Evolutionary conservation across 2,888 invertebrate species (phyloP), one percentile per base, ranked within the genome.

Genomic region (Cryptocephalus primarius): DNA sequence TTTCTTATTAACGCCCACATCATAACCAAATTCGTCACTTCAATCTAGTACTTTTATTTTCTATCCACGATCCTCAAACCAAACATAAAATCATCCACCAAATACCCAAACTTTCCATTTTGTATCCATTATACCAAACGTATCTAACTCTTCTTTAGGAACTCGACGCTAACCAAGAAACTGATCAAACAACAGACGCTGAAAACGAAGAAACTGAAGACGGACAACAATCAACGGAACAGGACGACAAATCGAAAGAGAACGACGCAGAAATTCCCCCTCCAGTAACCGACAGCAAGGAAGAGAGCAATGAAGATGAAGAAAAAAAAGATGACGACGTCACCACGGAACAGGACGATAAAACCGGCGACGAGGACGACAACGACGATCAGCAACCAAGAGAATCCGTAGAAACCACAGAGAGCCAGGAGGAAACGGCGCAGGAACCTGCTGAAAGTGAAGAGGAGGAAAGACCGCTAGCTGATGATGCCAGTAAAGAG

Each of bases 81-180:
- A 22, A 22, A 22, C 6, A 22, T 4, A 22, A 22, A 22, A 22
- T 4, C 22, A 22, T 22, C 2, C 22, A 22, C 22, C 22, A 22
- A 22, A 22, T 6, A 22, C 22, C 22, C 22, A 22, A 2, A 22
- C n/a, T n/a, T n/a, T n/a, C n/a, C 22, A 22, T 22, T 22, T 22
- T 22, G 6, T 22, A 45, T 12, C 33, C 8, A 11, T 8, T 22
- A 4, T 32, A 33, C 33, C 32, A 42, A 41, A 33, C 32, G 36
- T 34, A 33, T 42, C 14, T 42, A 32, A 10, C 64, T 53, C 58
- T 57, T 45, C 67, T 65, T 48, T 60, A 69, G 55, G 65, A 60
- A 47, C 67, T 65, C 43, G 69, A 61, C 43, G 63, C 63, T 51
- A 69, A 61, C 45, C 64, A 39, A 52, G 58, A 48, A 59, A 55